Percentiles rank a stretch among this genome's conserved stretches.
phyloP scores from a whole-genome alignment of 2,888 invertebrate genomes.

The Tenthredo notha region DNA sequence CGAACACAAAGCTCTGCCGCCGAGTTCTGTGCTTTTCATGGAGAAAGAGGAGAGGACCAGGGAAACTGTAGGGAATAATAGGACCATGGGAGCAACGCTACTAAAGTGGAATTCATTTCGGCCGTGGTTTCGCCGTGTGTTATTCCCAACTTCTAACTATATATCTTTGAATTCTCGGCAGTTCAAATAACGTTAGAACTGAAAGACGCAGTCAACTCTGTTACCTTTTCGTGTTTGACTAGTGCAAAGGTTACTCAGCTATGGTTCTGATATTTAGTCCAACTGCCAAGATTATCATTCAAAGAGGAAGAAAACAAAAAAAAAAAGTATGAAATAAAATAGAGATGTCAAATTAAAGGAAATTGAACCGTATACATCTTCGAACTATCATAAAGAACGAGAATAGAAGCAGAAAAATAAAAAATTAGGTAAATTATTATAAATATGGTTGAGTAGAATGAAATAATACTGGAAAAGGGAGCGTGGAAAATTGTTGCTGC shows the following conservation, averaged over 20 bases:
- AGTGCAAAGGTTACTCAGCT: constrained; percentile 3
- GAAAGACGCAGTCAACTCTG: constrained; percentile 14
- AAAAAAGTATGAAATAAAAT: background rate
- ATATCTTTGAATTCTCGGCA: constrained; percentile 17
- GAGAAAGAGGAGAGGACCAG: constrained; percentile 23
- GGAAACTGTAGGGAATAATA: constrained; percentile 46
- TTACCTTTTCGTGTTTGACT: constrained; percentile 8
- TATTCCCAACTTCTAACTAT: constrained; percentile 60
- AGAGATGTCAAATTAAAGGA: background rate
- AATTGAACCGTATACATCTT: background rate
- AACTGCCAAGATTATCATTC: background rate
- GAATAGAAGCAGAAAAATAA: background rate
- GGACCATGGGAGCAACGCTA: constrained; percentile 55
- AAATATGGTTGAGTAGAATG: background rate
- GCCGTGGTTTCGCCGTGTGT: constrained; percentile 62
- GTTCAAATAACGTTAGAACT: constrained; percentile 36
- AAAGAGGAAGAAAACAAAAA: background rate
- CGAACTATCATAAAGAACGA: background rate
- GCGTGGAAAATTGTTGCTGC: background rate
- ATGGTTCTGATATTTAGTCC: background rate
- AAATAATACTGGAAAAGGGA: background rate
- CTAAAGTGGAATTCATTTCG: constrained; percentile 68
- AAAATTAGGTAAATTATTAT: constrained; percentile 19
- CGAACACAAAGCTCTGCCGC: constrained; percentile 48
- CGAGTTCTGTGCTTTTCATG: constrained; percentile 35